Evolutionary conservation across 2,797 vertebrate genomes (phyloP).

Genomic region (Darevskia nairensis): DNA sequence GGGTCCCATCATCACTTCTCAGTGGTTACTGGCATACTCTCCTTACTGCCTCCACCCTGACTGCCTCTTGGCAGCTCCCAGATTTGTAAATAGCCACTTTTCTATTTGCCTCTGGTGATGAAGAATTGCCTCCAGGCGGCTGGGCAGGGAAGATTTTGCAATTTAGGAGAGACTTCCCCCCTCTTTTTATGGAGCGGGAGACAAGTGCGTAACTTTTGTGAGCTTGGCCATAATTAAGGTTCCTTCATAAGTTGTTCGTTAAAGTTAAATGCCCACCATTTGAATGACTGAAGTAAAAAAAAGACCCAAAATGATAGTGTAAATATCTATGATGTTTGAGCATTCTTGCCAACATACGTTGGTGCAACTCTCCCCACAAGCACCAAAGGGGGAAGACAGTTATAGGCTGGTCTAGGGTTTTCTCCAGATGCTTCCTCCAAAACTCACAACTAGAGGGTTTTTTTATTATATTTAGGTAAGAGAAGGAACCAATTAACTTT

Average conservation of each 20-base stretch:
- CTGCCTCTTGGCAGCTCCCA: too few species aligned
- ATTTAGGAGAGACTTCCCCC: not conserved
- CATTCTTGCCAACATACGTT: not conserved
- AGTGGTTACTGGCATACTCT: not conserved
- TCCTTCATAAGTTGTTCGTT: not conserved
- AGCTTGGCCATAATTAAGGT: not conserved
- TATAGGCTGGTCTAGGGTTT: conserved; percentile 47
- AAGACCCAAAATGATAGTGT: not conserved
- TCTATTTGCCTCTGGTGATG: not conserved
- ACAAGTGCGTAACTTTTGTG: not conserved
- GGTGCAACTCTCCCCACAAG: not conserved
- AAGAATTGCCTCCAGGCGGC: not conserved
- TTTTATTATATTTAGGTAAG: conserved; percentile 56
- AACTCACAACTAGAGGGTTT: conserved; percentile 59
- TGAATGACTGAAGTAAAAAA: not conserved
- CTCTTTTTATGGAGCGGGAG: not conserved
- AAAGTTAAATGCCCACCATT: not conserved
- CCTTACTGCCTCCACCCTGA: not conserved
- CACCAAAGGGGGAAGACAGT: conserved; percentile 68
- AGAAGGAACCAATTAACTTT: conserved; percentile 9
- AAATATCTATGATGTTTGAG: not conserved
- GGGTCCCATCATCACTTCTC: not conserved
- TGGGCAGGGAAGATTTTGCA: not conserved
- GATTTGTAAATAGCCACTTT: not conserved
- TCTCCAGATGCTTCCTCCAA: conserved; percentile 75